Base-by-base conservation (phyloP, 2,888 invertebrate species). In the Callyntrura sp. region DNA sequence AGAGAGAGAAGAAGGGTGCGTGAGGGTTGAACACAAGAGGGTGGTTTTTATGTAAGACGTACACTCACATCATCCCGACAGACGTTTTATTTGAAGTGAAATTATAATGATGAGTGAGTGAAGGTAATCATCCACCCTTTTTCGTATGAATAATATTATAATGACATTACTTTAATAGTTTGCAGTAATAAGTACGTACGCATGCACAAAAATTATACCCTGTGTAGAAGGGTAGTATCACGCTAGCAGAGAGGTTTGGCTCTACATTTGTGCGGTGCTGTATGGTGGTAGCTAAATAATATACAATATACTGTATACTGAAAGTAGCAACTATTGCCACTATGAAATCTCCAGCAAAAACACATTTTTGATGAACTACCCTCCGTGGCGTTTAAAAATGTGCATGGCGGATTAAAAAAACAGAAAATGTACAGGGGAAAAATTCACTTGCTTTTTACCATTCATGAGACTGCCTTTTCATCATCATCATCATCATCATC, bases 111-210 rank as follows among this genome's bases (percentile, higher is more conserved):
- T 82, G 82, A 88, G 35, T 68, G 82, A 88, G 45, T 60, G 76
- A 88, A 88, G 83, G 83, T 88, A 88, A 88, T 88, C 83, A 88
- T 88, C 88, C 88, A 88, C 88, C 88, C 88, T 88, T 88, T 86
- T 83, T 88, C 68, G 57, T 88, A 83, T 62, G 68, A 82, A 82
- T 88, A 79, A 70, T 81, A 85, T 23, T 73, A 81, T 88, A 84
- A 88, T 88, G 84, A 84, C 88, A 88, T 88, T 28, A 82, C 87
- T 62, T 28, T 82, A 87, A 79, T 76, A 81, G 85, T 85, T 78
- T 45, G 45, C 28, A 83, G 20, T 62, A 60, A 79, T 79, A 79
- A 79, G 28, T 51, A 57, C 20, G 76, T 51, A 76, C 51, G 78
- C 51, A 23, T 20, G 20, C 20, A 20, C 62, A 62, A 35, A 35